These are phyloP conservation scores for Anguilla marmorata DNA, from an alignment of 2,797 vertebrate genomes.

Conservation along the genomic window DNA sequence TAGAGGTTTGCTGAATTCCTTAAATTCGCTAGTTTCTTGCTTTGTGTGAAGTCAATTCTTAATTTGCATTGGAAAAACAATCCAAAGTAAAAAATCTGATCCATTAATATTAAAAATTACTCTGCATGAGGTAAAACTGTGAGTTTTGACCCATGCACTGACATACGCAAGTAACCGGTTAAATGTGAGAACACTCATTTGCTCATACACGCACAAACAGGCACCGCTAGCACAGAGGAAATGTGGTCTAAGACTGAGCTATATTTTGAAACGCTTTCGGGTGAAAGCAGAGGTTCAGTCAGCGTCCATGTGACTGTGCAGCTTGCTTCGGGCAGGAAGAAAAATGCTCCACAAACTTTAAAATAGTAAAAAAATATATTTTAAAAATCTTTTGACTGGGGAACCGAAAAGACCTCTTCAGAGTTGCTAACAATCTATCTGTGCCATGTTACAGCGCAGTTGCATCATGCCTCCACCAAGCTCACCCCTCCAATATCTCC, in stretches of 20 bases:
- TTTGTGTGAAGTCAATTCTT: not conserved
- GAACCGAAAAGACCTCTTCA: slow-evolving; percentile 74
- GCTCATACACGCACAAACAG: not conserved
- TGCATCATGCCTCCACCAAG: slow-evolving; percentile 80
- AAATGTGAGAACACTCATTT: slow-evolving; percentile 15
- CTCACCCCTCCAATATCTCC: slow-evolving; percentile 70
- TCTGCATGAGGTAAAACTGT: not conserved
- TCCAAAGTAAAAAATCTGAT: not conserved
- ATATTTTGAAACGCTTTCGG: slow-evolving; percentile 45
- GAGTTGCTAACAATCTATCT: slow-evolving; percentile 76
- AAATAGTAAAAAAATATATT: slow-evolving; percentile 67
- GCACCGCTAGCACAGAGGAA: slow-evolving; percentile 25
- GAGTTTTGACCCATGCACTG: not conserved
- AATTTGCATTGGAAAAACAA: not conserved
- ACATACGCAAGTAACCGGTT: not conserved
- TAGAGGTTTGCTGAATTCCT: not conserved
- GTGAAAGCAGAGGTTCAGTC: slow-evolving; percentile 39
- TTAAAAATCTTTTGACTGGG: slow-evolving; percentile 68
- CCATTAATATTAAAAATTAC: not conserved
- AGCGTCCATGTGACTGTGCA: slow-evolving; percentile 43
- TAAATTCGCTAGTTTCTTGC: not conserved
- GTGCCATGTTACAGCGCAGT: slow-evolving; percentile 77
- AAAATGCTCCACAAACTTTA: slow-evolving; percentile 71
- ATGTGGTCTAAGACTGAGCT: slow-evolving; percentile 39
- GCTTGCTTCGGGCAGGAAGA: slow-evolving; percentile 56